These are phyloP conservation scores for Strix uralensis DNA, from an alignment of 2,113 vertebrate genomes.

Conservation along the genomic window DNA sequence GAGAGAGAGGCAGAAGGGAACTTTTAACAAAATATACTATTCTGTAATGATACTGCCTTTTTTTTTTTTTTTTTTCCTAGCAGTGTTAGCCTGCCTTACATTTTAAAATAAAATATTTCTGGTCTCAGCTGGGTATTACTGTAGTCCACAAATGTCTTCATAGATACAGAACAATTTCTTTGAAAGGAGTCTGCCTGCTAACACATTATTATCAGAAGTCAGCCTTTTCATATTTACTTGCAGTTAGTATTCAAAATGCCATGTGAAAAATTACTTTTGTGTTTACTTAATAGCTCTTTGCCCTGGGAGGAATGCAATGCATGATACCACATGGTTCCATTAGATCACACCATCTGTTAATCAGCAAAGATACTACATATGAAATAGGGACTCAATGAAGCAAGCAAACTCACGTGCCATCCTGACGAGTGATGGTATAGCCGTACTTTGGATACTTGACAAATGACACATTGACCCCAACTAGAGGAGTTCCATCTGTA, in stretches of 20 bases:
- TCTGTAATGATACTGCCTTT: background rate
- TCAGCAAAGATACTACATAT: background rate
- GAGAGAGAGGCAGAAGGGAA: slow-evolving; percentile 64
- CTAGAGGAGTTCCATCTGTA: slow-evolving; percentile 94
- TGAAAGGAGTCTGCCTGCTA: slow-evolving; percentile 41
- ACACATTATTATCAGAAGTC: slow-evolving; percentile 4
- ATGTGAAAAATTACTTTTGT: slow-evolving; percentile 35
- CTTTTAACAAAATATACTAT: slow-evolving; percentile 54
- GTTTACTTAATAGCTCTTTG: slow-evolving; percentile 34
- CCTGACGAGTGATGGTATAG: slow-evolving; percentile 96
- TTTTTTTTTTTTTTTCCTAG: background rate
- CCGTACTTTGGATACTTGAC: slow-evolving; percentile 97
- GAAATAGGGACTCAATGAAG: background rate
- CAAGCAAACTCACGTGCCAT: slow-evolving; percentile 91
- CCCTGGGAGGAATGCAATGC: slow-evolving; percentile 23
- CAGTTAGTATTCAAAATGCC: slow-evolving; percentile 44
- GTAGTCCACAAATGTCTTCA: slow-evolving; percentile 43
- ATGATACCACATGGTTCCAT: slow-evolving; percentile 20
- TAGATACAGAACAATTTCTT: slow-evolving; percentile 7
- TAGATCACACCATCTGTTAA: slow-evolving; percentile 26
- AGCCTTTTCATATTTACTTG: slow-evolving; percentile 51
- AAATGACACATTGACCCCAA: slow-evolving; percentile 98
- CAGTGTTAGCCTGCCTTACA: slow-evolving; percentile 42
- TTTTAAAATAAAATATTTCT: slow-evolving; percentile 64
- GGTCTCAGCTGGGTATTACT: slow-evolving; percentile 59